Evolutionary conservation across 92 coral and sea anemone species (phyloP), one percentile per base, ranked within the genome.

Genomic region (Epizoanthus rinbou): DNA sequence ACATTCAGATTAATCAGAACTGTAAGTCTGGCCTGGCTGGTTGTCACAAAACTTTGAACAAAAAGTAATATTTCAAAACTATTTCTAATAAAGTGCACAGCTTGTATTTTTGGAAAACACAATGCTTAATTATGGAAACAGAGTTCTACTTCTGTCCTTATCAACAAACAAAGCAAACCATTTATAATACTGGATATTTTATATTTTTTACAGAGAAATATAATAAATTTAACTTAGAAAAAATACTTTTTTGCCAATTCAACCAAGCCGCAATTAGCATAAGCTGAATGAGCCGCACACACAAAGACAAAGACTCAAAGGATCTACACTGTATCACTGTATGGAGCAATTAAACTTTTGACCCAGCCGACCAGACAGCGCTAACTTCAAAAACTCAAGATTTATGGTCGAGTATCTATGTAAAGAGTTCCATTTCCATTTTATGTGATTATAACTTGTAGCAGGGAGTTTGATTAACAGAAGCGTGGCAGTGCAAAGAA

Each of bases 401-500:
- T 23, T 15, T n/a, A 37, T 47, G 0, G 18, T 73, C 2, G 52
- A 50, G 8, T 57, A 21, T n/a, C 15, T 78, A 8, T 3, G 18
- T 5, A 14, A 23, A 76, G 52, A 47, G 4, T 22, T 21, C 8
- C 22, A 11, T 11, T 31, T 18, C 31, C 33, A 23, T 35, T 41
- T 21, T 7, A 9, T 18, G 3, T 18, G 16, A 35, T 31, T 15
- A 19, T 23, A 60, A 19, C 50, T 17, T 39, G n/a, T 15, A 8
- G 57, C n/a, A 78, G 14, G 54, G 15, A 57, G 43, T 59, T 69
- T 21, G 63, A 69, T 24, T 62, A 78, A 76, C 41, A 78, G 82
- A 82, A 88, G 85, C 91, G 91, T 88, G 91, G 91, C 91, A 88
- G 73, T 62, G 84, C 82, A 88, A 88, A 75, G 88, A 73, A 15